Conservation (phyloP, 2,113 vertebrate species). For the Cyanistes caeruleus region DNA sequence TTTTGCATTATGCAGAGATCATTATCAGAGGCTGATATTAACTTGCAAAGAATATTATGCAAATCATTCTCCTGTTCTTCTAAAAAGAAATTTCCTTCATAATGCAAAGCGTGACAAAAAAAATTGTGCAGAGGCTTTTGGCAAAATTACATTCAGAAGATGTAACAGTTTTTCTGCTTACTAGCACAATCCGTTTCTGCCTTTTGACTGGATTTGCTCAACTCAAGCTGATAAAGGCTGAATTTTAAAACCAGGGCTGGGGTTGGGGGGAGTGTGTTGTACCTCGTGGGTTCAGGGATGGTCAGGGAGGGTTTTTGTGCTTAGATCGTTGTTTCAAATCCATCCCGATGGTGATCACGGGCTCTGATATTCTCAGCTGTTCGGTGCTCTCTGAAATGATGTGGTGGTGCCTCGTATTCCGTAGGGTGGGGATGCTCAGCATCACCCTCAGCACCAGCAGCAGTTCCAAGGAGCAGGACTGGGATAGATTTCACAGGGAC, state of each 20-base stretch:
- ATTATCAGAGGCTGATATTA: conserved; percentile 78
- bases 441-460: accelerated
- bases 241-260: conserved; percentile 44
- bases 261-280: neutral
- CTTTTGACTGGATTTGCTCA: conserved; percentile 64
- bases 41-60: conserved; percentile 80
- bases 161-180: conserved; percentile 74
- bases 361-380: neutral
- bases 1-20: conserved; percentile 66
- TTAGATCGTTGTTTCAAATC: neutral
- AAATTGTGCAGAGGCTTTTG: conserved; percentile 68
- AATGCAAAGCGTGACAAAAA: conserved; percentile 72
- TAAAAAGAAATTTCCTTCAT: conserved; percentile 71
- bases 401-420: accelerated
- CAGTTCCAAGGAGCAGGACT: accelerated
- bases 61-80: conserved; percentile 71
- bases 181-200: conserved; percentile 72
- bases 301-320: neutral
- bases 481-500: accelerated
- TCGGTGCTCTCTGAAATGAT: accelerated
- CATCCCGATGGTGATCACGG: accelerated
- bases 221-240: conserved; percentile 61
- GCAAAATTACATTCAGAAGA: conserved; percentile 73
- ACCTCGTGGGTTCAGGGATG: neutral
- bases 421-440: neutral